These are phyloP conservation scores for Pteronura brasiliensis DNA, from an alignment of 2,113 vertebrate species.

Conservation along the genomic window DNA sequence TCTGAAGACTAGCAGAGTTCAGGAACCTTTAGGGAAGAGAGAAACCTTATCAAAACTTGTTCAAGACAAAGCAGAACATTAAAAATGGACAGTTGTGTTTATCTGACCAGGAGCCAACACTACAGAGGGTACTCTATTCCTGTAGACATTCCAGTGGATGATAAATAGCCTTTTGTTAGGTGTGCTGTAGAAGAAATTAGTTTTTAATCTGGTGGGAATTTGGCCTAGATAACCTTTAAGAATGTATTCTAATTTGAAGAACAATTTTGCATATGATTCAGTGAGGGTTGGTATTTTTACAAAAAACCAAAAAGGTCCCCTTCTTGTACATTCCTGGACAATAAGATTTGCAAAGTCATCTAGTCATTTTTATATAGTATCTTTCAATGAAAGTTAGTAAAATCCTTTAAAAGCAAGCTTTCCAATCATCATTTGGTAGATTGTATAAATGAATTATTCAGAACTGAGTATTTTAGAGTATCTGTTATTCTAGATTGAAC, in stretches of 20 bases:
- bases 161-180: not conserved
- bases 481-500: conserved; percentile 63
- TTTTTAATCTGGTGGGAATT: not conserved
- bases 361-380: conserved; percentile 22
- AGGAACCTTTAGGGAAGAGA: not conserved
- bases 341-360: conserved; percentile 35
- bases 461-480: conserved; percentile 45
- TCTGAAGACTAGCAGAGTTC: not conserved
- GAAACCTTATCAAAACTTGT: not conserved
- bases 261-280: not conserved
- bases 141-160: not conserved
- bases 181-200: not conserved
- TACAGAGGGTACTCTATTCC: not conserved
- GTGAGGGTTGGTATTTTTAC: not conserved
- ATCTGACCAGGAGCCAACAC: not conserved
- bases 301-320: not conserved
- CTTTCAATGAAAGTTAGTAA: conserved; percentile 45
- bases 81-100: not conserved
- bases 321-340: not conserved
- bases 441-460: conserved; percentile 67
- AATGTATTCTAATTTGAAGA: conserved; percentile 8
- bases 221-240: not conserved
- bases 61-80: conserved; percentile 17
- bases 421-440: conserved; percentile 46
- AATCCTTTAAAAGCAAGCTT: conserved; percentile 42